These are phyloP conservation scores for Lonchura striata DNA, from an alignment of 2,113 vertebrate genomes.

Conservation along the genomic window DNA sequence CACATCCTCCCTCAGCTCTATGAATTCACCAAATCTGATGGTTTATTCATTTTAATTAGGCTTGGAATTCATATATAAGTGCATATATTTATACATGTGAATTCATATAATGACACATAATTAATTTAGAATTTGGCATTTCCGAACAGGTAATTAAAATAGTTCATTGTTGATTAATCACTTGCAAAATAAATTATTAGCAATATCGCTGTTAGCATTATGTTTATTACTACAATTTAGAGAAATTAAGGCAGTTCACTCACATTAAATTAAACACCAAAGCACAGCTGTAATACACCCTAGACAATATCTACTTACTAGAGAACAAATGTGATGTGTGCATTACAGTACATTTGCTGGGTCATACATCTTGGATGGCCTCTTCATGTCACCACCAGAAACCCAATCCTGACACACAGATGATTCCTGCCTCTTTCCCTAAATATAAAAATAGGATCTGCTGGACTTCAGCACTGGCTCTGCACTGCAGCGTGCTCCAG, in stretches of 20 bases:
- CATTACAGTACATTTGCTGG: conserved; percentile 49
- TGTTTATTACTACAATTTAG: conserved; percentile 54
- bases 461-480: neutral
- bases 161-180: conserved; percentile 54
- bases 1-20: neutral
- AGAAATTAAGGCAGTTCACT: conserved; percentile 62
- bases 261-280: conserved; percentile 65
- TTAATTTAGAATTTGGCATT: conserved; percentile 58
- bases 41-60: conserved; percentile 46
- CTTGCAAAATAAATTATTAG: conserved; percentile 51
- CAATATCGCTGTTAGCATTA: conserved; percentile 13
- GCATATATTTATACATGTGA: neutral
- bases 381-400: conserved; percentile 23
- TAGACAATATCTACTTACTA: conserved; percentile 49
- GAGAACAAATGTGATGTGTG: conserved; percentile 54
- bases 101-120: conserved; percentile 36
- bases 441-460: conserved; percentile 10
- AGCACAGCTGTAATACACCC: conserved; percentile 39
- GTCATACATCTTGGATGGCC: conserved; percentile 43
- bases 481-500: neutral
- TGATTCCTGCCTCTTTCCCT: neutral
- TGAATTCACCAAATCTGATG: neutral
- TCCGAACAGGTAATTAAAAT: conserved; percentile 64
- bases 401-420: neutral
- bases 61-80: conserved; percentile 3